Evolutionary conservation across 1,140 invertebrate species (phyloP), one percentile per base, ranked within the genome.

Genomic region (Hypsibius dujardini): DNA sequence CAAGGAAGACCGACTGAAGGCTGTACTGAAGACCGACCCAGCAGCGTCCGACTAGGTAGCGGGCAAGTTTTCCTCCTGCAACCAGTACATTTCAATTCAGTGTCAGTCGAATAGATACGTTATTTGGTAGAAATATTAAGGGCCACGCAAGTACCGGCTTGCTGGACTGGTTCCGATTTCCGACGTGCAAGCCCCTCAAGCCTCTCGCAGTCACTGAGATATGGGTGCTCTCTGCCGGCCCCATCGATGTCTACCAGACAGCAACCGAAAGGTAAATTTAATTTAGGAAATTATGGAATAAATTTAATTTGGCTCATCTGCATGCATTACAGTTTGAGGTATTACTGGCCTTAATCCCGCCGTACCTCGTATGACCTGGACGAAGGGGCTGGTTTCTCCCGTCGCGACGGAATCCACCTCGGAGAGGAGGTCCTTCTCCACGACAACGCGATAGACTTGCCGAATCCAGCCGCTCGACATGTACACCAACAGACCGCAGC

Each of bases 401-500:
- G 7, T 42, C 45, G 42, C 3, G 3, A 42, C 45, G 62, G 3
- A 67, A 7, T 42, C 62, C 12, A 42, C 62, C 3, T 67, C 62
- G 42, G 62, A 7, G 12, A 67, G 45, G 62, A 67, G 7, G 42
- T 67, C 62, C 7, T 3, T 3, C 12, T 42, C 42, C 12, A 7
- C 3, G 42, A 67, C 42, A 42, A 42, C 45, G 7, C 3, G 7
- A 67, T 14, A 42, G 42, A 67, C 7, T 67, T 67, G 12, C 42
- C 62, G 7, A 42, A 67, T 67, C 62, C 62, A 67, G 12, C 3
- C 62, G 3, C 3, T 3, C 62, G 62, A 67, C 62, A 67, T 67
- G 62, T 67, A 67, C 42, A 67, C 62, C 7, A 67, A 42, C 12
- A 67, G 62, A 14, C 62, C 62, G 42, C 62, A 67, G 7, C 62